Base-by-base conservation (phyloP, 2,888 invertebrate species). In the Xestoiulus laeticollis region DNA sequence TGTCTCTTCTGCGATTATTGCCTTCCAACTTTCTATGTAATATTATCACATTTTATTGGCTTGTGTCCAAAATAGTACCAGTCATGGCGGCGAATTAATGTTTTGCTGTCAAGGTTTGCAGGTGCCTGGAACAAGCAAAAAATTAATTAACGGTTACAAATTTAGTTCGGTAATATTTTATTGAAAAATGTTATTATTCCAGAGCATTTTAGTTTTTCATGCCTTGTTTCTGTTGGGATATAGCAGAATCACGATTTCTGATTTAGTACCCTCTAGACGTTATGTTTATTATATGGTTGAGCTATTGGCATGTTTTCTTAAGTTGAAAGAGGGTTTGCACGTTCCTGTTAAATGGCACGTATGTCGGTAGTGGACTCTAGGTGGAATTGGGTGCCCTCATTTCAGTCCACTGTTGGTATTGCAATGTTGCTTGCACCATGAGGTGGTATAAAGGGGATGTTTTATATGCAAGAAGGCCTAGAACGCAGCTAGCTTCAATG, bases 291-390 rank as follows among this genome's bases (percentile, higher is more conserved):
- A 30, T 78, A 30, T 32, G 30, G 30, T 78, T 30, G 78, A 30
- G 78, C 30, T 78, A 30, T 10, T 78, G 78, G 30, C 30, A 30
- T 78, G 22, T 68, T 68, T 68, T 68, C 12, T 68, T n/a, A 22
- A 10, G 26, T 8, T 26, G 78, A 14, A 78, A 30, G 78, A 78
- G 26, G 78, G 78, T 78, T 26, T n/a, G 22, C 78, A 78, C 78
- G 30, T 78, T 30, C 78, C 78, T 78, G 30, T 4, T 78, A 78
- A 78, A 14, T 78, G 30, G 78, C 78, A 78, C 78, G 78, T 78
- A 78, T 26, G 30, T n/a, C 59, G 59, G 3, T 8, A 59, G 59
- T 59, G 59, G 48, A 48, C 48, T 14, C 48, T 48, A 59, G n/a
- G 22, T 10, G 26, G 26, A 68, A 68, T 16, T 78, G 16, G 68